Evolutionary conservation across 2,888 invertebrate species (phyloP), one percentile per base, ranked within the genome.

Genomic region (Uloborus plumipes): DNA sequence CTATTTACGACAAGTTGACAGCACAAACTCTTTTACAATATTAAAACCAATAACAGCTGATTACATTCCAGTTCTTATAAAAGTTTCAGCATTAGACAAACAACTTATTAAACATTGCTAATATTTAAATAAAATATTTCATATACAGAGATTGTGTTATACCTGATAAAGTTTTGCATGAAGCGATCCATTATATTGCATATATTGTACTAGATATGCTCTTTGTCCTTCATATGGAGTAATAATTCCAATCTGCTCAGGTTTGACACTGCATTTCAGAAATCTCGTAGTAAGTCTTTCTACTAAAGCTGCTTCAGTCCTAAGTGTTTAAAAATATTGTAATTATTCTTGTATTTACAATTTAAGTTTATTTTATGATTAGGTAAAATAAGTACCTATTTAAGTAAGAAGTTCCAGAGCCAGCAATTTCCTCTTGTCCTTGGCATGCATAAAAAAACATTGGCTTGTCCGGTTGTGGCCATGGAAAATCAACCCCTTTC

Each of bases 391-490:
- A 14, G 49, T n/a, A 89, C 89, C 90, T 89, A 90, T 99, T 99
- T 70, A 99, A 91, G 88, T 99, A 99, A 0, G 99, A 99, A 0
- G 99, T 99, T 16, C 99, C 99, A 0, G 97, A 97, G 0, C 98
- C 97, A 51, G 98, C 98, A 76, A 99, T 99, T 90, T 99, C 99
- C 89, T 99, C 99, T 89, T 98, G 97, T 0, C 99, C 99, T 85
- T 95, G 95, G 0, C 98, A 98, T 0, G 98, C 97, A 88, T 99
- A 95, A 90, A 99, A 99, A 90, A 99, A 97, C 96, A 99, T 98
- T 0, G 99, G 99, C 77, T 97, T 94, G 87, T 99, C 98, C 0
- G 93, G 93, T 84, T 95, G 93, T 0, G 99, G 99, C 98, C 99
- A 99, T 0, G 98, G 98, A 88, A 99, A 99, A 88, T 99, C 98